phyloP scores from a whole-genome alignment of 1,140 invertebrate genomes.

The Bacillus rossius region DNA sequence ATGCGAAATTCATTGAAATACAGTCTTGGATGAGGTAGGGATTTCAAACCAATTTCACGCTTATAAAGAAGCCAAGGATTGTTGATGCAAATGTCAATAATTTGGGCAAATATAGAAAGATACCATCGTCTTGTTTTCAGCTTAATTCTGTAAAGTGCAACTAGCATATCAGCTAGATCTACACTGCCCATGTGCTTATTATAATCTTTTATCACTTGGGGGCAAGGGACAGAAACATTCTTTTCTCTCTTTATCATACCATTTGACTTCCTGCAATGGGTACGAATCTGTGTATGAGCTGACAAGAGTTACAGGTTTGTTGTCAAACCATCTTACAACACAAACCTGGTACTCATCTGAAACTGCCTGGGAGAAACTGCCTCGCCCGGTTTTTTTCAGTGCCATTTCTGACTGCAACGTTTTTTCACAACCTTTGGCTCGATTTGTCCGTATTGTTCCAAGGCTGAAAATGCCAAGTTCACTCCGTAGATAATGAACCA shows the following conservation, averaged over 20 bases:
- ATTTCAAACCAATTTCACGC: too few relatives aligned
- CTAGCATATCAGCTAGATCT: slow-evolving; percentile 42
- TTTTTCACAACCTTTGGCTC: slow-evolving; percentile 4
- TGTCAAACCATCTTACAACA: slow-evolving; percentile 41
- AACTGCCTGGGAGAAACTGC: slow-evolving; percentile 18
- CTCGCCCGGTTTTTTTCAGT: slow-evolving; percentile 36
- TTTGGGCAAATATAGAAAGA: too few relatives aligned
- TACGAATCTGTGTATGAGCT: slow-evolving; percentile 34
- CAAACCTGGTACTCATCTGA: slow-evolving; percentile 22
- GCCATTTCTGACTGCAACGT: too few relatives aligned
- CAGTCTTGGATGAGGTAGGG: too few relatives aligned
- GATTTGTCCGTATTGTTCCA: neutral
- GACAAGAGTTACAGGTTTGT: slow-evolving; percentile 41
- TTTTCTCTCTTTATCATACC: slow-evolving; percentile 31
- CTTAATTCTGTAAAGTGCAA: too few relatives aligned
- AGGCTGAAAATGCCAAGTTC: neutral
- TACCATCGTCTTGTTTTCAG: too few relatives aligned
- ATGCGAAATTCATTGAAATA: too few relatives aligned
- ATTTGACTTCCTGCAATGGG: slow-evolving; percentile 29
- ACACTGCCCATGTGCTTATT: slow-evolving; percentile 36
- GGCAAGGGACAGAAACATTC: slow-evolving; percentile 34
- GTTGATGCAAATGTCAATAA: too few relatives aligned
- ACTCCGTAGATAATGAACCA: neutral
- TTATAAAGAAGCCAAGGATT: too few relatives aligned
- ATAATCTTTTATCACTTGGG: slow-evolving; percentile 38